These are phyloP conservation scores for Syngnathus acus DNA, from an alignment of 2,797 vertebrate species.

Conservation along the genomic window DNA sequence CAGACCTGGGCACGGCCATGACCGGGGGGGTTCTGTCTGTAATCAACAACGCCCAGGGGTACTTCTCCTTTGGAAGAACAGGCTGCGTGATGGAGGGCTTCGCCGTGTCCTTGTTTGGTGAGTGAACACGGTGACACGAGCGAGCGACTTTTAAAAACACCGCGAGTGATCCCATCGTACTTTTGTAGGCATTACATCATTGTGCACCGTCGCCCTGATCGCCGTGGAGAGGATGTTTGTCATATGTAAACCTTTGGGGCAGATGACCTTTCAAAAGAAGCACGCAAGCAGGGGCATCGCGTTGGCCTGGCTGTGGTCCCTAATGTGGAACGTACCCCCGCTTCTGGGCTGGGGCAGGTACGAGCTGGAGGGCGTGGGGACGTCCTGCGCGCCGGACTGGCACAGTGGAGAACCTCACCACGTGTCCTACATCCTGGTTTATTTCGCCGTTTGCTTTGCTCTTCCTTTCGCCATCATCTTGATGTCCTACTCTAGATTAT, in stretches of 20 bases:
- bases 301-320: conserved; percentile 69
- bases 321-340: conserved; percentile 67
- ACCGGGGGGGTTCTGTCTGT: conserved; percentile 63
- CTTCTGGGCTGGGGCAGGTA: conserved; percentile 73
- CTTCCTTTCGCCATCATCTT: conserved; percentile 64
- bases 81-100: conserved; percentile 72
- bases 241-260: conserved; percentile 64
- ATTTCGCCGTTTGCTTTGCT: conserved; percentile 70
- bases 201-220: conserved; percentile 70
- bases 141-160: background rate
- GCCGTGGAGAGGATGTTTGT: conserved; percentile 69
- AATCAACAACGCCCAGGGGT: conserved; percentile 63
- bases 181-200: conserved; percentile 62
- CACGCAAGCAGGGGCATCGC: conserved; percentile 57
- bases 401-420: conserved; percentile 60
- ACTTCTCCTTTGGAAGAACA: conserved; percentile 63
- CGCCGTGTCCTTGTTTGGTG: conserved; percentile 66
- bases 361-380: conserved; percentile 69
- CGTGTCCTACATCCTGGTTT: conserved; percentile 68
- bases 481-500: conserved; percentile 57
- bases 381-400: conserved; percentile 73
- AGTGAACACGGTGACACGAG: conserved; percentile 25
- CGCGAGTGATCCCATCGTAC: background rate
- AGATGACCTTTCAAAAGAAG: conserved; percentile 52
- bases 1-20: conserved; percentile 65